Evolutionary conservation across 2,888 invertebrate species (phyloP).

Genomic region (Campoletis raptor): DNA sequence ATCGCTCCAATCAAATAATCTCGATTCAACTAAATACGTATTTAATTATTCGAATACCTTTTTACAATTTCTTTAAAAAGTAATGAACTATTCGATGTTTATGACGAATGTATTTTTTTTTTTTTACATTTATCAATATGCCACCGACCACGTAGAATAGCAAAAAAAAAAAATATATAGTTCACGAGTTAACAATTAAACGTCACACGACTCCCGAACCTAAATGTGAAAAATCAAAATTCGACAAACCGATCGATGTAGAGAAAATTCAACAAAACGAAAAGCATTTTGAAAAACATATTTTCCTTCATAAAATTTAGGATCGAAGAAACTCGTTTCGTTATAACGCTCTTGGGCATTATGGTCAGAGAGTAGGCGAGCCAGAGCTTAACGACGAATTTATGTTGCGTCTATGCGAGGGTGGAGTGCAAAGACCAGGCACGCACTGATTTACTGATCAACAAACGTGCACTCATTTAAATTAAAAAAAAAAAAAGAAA

Average conservation of each 20-base stretch:
- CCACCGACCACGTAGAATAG: no score
- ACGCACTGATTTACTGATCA: constrained; percentile 52
- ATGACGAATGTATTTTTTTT: no score
- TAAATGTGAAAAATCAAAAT: no score
- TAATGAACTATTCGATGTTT: no score
- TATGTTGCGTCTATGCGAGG: constrained; percentile 46
- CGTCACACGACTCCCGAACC: no score
- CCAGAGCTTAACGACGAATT: constrained; percentile 31
- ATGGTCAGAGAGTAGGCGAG: background rate
- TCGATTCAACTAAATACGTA: background rate
- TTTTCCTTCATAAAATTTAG: background rate
- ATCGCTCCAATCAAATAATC: constrained; percentile 28
- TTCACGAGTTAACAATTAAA: no score
- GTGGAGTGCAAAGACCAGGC: constrained; percentile 31
- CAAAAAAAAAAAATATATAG: no score
- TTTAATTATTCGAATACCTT: background rate
- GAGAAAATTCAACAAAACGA: background rate
- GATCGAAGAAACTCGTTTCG: constrained; percentile 1
- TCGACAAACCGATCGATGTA: no score
- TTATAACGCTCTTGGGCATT: background rate
- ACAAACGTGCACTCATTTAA: constrained; percentile 13
- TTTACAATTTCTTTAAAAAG: no score
- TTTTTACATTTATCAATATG: no score
- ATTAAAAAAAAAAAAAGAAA: background rate
- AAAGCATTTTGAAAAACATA: background rate